Evolutionary conservation across 2,113 vertebrate species (phyloP).

Genomic region (Sander lucioperca): DNA sequence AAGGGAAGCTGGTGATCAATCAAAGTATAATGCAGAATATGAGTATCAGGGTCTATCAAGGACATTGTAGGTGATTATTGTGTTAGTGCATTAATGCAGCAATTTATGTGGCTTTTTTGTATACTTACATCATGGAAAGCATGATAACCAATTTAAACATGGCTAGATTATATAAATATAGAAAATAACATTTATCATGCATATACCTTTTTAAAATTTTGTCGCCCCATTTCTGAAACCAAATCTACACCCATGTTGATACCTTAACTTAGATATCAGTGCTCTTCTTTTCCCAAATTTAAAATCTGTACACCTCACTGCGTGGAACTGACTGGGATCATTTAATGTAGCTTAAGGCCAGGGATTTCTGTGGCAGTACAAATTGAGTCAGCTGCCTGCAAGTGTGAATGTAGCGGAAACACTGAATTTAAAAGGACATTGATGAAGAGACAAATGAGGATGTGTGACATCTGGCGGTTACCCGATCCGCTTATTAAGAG

Average conservation of each 20-base stretch:
- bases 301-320: background rate
- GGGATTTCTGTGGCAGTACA: background rate
- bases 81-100: too few relatives aligned
- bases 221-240: too few relatives aligned
- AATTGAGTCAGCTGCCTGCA: background rate
- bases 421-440: background rate
- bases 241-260: background rate
- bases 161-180: too few relatives aligned
- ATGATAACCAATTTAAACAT: too few relatives aligned
- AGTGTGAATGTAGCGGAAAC: background rate
- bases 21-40: background rate
- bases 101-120: too few relatives aligned
- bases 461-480: background rate
- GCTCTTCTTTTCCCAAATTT: background rate
- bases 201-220: too few relatives aligned
- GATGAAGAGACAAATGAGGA: background rate
- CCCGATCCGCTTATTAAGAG: background rate
- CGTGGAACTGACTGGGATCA: background rate
- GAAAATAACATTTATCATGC: too few relatives aligned
- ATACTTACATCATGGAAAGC: too few relatives aligned
- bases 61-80: too few relatives aligned
- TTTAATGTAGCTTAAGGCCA: background rate
- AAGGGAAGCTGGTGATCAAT: background rate
- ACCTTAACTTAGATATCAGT: background rate
- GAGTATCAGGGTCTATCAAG: background rate